A percentile compares a stretch with the other conserved stretches of the same genome.
Evolutionary conservation across 1,140 invertebrate genomes (phyloP).

Genomic region (roundworm (Caenorhabditis elegans)): WBcel235 BX284602.5:4383001-4383500

Average conservation of each 20-base stretch:
- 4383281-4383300: not conserved
- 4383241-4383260: conserved; percentile 12
- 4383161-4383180: not conserved
- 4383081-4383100: conserved; percentile 50
- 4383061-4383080: conserved; percentile 69
- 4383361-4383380: too few relatives aligned
- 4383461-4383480: not conserved
- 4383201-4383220: not conserved
- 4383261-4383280: conserved; percentile 2
- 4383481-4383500: too few relatives aligned
- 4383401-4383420: not conserved
- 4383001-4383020: conserved; percentile 81
- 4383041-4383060: conserved; percentile 73
- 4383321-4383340: too few relatives aligned
- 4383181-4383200: not conserved
- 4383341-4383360: too few relatives aligned
- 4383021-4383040: conserved; percentile 72
- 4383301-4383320: too few relatives aligned
- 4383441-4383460: not conserved
- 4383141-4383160: not conserved
- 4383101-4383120: not conserved
- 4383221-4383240: not conserved
- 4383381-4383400: too few relatives aligned
- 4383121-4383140: not conserved
- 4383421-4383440: not conserved